A percentile compares a stretch with the other conserved stretches of the same genome.
Evolutionary conservation across 2,888 invertebrate species (phyloP).

Genomic region (Protodeltote pygarga): DNA sequence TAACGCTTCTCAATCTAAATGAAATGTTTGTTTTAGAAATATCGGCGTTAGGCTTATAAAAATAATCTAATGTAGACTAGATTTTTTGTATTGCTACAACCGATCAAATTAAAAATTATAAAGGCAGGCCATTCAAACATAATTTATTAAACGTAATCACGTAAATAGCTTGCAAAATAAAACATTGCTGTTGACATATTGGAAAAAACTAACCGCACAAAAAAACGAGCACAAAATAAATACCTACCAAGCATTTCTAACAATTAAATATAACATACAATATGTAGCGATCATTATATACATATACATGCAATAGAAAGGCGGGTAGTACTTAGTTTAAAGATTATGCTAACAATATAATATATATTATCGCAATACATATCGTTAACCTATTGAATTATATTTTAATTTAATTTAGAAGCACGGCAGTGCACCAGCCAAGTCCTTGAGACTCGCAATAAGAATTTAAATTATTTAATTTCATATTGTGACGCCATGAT

Average conservation of each 20-base stretch:
- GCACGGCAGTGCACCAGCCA: too few species aligned
- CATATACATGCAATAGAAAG: constrained; percentile 34
- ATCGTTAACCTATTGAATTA: constrained; percentile 30
- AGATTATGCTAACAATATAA: constrained; percentile 14
- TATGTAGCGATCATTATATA: constrained; percentile 13
- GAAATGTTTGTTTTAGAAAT: too few species aligned
- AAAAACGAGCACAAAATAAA: constrained; percentile 2
- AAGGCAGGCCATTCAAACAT: too few species aligned
- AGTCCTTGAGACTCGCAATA: too few species aligned
- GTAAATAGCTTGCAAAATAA: not conserved
- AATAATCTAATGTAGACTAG: too few species aligned
- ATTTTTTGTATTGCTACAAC: too few species aligned
- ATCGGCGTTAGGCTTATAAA: too few species aligned
- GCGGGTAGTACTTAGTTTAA: constrained; percentile 34
- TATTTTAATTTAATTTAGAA: too few species aligned
- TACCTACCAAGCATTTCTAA: not conserved
- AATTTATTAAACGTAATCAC: too few species aligned
- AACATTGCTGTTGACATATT: constrained; percentile 22
- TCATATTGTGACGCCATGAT: too few species aligned
- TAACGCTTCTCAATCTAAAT: constrained; percentile 1
- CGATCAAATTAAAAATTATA: not conserved
- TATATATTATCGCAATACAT: constrained; percentile 31
- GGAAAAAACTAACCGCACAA: not conserved
- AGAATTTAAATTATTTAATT: too few species aligned
- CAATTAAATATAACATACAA: not conserved